phyloP scores from a whole-genome alignment of 37 sponge, comb jelly and placozoan species.

The Crambe crambe region DNA sequence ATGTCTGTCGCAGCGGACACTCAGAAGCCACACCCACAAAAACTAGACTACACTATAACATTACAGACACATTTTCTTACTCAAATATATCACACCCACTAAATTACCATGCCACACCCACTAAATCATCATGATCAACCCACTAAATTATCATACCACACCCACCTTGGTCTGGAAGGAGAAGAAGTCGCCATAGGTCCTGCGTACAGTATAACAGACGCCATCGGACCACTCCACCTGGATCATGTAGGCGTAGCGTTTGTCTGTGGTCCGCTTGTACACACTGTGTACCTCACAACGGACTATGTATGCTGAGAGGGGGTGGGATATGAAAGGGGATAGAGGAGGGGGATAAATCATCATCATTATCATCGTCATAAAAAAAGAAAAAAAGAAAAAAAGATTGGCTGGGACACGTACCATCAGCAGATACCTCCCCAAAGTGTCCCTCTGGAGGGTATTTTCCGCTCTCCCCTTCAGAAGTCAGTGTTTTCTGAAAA shows the following conservation, averaged over 20 bases:
- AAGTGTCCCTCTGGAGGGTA: conserved; percentile 10
- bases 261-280: conserved; percentile 67
- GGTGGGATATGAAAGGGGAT: not conserved
- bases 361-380: no score
- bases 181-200: conserved; percentile 88
- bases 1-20: no score
- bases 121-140: no score
- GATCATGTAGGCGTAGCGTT: conserved; percentile 74
- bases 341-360: conserved; percentile 10
- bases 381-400: not conserved
- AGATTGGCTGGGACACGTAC: not conserved
- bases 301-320: conserved; percentile 31
- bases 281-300: conserved; percentile 76
- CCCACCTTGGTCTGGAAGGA: conserved; percentile 79
- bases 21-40: no score
- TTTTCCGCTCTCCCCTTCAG: not conserved
- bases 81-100: no score
- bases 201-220: conserved; percentile 43
- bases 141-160: not conserved
- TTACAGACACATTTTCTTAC: no score
- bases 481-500: conserved; percentile 33
- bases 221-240: conserved; percentile 78
- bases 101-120: no score
- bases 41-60: no score
- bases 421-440: conserved; percentile 15